Conservation (phyloP, 2,888 invertebrate species). For the Caenorhabditis sp. region DNA sequence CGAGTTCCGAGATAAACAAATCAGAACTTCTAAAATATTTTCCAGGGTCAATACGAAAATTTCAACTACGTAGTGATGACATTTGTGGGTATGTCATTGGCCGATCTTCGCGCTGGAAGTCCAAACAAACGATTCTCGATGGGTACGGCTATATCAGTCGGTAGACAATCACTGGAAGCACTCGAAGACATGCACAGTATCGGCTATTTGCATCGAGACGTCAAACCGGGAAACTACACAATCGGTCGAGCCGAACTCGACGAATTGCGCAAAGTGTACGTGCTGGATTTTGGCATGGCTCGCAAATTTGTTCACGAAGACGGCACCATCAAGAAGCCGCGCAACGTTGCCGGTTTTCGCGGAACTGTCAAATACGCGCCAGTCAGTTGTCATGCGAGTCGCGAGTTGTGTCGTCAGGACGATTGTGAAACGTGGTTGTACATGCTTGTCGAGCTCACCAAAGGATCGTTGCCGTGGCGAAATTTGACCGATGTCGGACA, state of each 20-base stretch:
- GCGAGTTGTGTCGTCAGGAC: conserved; percentile 59
- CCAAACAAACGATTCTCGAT: conserved; percentile 48
- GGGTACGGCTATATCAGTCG: conserved; percentile 63
- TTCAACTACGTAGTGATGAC: conserved; percentile 66
- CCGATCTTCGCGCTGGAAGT: conserved; percentile 36
- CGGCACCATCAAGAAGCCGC: conserved; percentile 57
- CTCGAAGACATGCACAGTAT: conserved; percentile 65
- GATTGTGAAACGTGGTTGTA: conserved; percentile 63
- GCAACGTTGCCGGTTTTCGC: conserved; percentile 59
- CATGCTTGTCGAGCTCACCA: conserved; percentile 58
- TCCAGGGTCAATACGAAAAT: conserved; percentile 39
- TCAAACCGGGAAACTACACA: conserved; percentile 63
- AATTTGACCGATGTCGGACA: conserved; percentile 58
- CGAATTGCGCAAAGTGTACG: conserved; percentile 63
- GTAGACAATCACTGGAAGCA: conserved; percentile 62
- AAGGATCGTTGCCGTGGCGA: conserved; percentile 62
- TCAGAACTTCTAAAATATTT: too few relatives aligned
- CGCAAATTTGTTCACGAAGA: conserved; percentile 62
- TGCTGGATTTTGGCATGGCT: conserved; percentile 64
- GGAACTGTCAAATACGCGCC: conserved; percentile 60
- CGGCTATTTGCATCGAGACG: conserved; percentile 57
- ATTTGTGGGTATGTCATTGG: conserved; percentile 61
- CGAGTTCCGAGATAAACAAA: too few relatives aligned
- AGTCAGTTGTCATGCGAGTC: conserved; percentile 55
- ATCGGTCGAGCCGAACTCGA: conserved; percentile 59